Evolutionary conservation across 2,113 vertebrate species (phyloP).

Genomic region (Leucosticte australis): DNA sequence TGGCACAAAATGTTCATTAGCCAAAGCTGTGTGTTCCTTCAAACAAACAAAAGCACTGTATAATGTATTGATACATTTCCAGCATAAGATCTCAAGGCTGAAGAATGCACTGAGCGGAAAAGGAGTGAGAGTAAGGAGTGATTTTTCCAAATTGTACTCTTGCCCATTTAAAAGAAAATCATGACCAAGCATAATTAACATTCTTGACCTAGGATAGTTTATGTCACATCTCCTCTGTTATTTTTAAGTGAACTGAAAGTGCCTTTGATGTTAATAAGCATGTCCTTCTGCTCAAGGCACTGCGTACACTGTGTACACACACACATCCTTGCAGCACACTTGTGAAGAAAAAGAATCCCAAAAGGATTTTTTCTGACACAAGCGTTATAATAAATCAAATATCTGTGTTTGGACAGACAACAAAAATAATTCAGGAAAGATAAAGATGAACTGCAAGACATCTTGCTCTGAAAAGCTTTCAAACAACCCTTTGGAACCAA

Average conservation of each 20-base stretch:
- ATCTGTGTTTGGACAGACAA: background rate
- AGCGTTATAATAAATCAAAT: background rate
- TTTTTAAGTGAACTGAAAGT: background rate
- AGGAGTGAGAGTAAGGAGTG: background rate
- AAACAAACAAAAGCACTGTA: background rate
- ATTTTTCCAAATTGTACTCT: background rate
- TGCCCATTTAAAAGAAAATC: background rate
- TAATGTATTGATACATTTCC: background rate
- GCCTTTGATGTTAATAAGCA: conserved; percentile 14
- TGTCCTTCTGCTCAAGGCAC: background rate
- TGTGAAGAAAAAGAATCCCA: background rate
- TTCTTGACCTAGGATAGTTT: background rate
- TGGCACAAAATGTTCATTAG: background rate
- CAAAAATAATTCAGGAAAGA: background rate
- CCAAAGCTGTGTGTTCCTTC: background rate
- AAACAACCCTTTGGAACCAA: background rate
- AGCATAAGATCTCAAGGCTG: background rate
- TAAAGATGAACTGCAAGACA: background rate
- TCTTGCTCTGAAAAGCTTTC: background rate
- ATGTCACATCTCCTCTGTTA: background rate
- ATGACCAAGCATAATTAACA: background rate
- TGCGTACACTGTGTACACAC: background rate
- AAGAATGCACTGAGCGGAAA: background rate
- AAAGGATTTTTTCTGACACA: background rate
- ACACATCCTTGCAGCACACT: background rate